These are phyloP conservation scores for Calameuta filiformis DNA, from an alignment of 2,888 invertebrate genomes.

Conservation along the genomic window DNA sequence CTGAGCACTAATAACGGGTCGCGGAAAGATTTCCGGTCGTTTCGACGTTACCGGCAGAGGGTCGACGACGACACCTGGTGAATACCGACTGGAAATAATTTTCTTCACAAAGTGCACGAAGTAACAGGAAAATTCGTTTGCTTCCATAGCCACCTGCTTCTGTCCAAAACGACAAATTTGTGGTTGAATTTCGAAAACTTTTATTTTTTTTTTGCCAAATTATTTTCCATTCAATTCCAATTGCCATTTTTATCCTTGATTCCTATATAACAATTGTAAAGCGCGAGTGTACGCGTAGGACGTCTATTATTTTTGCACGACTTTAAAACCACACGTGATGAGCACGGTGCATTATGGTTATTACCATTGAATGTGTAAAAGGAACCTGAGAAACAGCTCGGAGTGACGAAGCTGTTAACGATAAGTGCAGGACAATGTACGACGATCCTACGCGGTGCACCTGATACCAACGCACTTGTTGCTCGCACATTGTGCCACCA, in stretches of 20 bases:
- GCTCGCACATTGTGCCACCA: slow-evolving; percentile 32
- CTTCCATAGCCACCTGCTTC: not conserved
- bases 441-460: slow-evolving; percentile 27
- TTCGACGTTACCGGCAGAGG: slow-evolving; percentile 16
- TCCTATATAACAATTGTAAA: not conserved
- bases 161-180: not conserved
- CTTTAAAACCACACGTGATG: not conserved
- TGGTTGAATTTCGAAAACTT: not conserved
- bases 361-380: not conserved
- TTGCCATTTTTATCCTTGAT: not conserved
- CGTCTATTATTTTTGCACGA: not conserved
- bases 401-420: not conserved
- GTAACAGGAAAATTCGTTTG: not conserved
- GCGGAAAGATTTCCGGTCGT: slow-evolving; percentile 48
- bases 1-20: slow-evolving; percentile 44
- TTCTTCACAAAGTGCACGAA: not conserved
- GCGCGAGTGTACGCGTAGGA: not conserved
- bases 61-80: not conserved
- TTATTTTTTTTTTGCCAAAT: not conserved
- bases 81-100: not conserved
- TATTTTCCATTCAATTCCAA: not conserved
- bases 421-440: slow-evolving; percentile 54
- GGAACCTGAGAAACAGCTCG: not conserved
- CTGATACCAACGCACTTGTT: slow-evolving; percentile 33
- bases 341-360: not conserved